These are phyloP conservation scores for Drymodes brunneopygia DNA, from an alignment of 2,113 vertebrate species.

Conservation along the genomic window DNA sequence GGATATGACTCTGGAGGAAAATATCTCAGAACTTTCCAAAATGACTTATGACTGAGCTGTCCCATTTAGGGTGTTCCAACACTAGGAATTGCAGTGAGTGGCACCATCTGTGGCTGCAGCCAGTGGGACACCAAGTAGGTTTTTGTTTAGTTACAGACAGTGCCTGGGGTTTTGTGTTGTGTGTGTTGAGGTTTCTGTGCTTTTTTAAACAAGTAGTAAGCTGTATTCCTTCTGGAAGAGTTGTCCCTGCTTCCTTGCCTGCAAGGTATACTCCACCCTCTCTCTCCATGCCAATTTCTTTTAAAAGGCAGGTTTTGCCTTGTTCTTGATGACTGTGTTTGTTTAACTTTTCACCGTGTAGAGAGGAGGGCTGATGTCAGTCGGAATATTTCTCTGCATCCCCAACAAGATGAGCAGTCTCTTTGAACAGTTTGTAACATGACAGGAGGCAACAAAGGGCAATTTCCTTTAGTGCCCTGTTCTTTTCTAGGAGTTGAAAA, in stretches of 20 bases:
- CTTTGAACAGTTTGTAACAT: neutral
- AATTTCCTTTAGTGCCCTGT: neutral
- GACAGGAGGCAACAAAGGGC: neutral
- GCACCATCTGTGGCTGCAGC: neutral
- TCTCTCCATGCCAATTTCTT: neutral
- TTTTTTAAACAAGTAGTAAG: neutral
- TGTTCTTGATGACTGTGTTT: neutral
- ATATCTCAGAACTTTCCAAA: neutral
- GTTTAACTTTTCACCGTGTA: neutral
- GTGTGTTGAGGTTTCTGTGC: neutral
- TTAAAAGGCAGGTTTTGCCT: neutral
- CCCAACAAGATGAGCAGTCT: neutral
- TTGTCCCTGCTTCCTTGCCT: neutral
- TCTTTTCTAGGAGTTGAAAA: neutral
- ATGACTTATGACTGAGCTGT: neutral
- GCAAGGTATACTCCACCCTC: neutral
- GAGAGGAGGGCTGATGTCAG: neutral
- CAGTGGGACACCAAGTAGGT: neutral
- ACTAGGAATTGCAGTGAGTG: neutral
- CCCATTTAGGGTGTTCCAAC: neutral
- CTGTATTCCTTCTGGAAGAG: neutral
- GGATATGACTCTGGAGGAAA: neutral
- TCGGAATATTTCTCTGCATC: neutral
- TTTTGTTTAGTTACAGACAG: neutral
- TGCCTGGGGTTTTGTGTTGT: neutral